phyloP scores from a whole-genome alignment of 2,113 vertebrate species.

The Zeus faber region DNA sequence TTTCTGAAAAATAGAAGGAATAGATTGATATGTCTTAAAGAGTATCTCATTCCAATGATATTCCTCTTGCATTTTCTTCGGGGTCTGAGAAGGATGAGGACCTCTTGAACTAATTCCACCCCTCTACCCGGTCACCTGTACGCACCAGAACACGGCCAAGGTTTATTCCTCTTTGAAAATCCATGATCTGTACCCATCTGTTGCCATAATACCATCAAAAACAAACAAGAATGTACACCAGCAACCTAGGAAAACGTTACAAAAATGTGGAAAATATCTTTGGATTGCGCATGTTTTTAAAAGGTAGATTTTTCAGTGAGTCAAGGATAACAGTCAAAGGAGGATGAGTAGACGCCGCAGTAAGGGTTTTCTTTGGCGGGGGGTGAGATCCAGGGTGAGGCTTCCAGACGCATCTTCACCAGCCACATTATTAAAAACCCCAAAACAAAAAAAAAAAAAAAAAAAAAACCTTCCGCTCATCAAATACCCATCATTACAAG shows the following conservation, averaged over 20 bases:
- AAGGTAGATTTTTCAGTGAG: constrained; percentile 66
- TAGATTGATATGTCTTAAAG: constrained; percentile 58
- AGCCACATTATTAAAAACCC: background rate
- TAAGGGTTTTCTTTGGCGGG: background rate
- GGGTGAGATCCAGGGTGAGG: background rate
- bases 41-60: constrained; percentile 46
- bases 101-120: no score
- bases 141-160: no score
- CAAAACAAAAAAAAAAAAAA: background rate
- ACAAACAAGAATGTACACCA: constrained; percentile 55
- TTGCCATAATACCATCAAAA: constrained; percentile 55
- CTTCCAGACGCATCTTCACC: background rate
- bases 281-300: constrained; percentile 75
- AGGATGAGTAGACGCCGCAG: background rate
- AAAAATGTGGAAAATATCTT: constrained; percentile 76
- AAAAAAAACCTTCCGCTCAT: background rate
- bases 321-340: constrained; percentile 47
- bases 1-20: constrained; percentile 57
- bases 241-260: constrained; percentile 63
- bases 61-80: constrained; percentile 29
- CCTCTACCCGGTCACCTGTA: no score
- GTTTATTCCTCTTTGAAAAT: constrained; percentile 35
- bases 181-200: constrained; percentile 69
- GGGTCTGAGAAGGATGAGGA: no score
- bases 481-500: constrained; percentile 18